Evolutionary conservation across 1,140 invertebrate genomes (phyloP).

Genomic region (Euglossa dilemma): DNA sequence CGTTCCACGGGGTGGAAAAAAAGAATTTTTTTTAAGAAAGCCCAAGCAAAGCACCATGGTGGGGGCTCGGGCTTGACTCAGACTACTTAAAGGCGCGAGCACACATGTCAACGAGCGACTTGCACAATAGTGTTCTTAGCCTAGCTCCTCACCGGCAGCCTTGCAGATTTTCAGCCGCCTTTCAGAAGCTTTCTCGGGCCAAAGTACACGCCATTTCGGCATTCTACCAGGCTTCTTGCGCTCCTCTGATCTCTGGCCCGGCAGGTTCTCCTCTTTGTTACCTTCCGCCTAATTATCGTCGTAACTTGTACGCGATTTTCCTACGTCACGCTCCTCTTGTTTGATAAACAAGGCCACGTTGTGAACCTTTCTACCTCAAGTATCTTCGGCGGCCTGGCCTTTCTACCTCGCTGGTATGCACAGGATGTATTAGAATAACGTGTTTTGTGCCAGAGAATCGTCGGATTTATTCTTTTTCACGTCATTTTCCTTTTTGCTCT

Average conservation of each 20-base stretch:
- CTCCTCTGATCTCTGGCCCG: slow-evolving; percentile 38
- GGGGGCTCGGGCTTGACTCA: slow-evolving; percentile 6
- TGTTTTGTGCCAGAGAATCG: neutral
- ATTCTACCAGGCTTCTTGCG: slow-evolving; percentile 31
- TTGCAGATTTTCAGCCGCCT: slow-evolving; percentile 46
- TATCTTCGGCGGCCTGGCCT: neutral
- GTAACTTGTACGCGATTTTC: slow-evolving; percentile 45
- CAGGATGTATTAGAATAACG: neutral
- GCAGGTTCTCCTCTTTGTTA: slow-evolving; percentile 27
- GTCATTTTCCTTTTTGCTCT: neutral
- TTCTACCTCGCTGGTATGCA: neutral
- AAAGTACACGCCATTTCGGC: slow-evolving; percentile 49
- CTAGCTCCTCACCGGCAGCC: slow-evolving; percentile 6
- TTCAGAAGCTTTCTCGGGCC: slow-evolving; percentile 36
- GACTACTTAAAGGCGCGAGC: slow-evolving; percentile 52
- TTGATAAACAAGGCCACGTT: slow-evolving; percentile 11
- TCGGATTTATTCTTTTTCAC: neutral
- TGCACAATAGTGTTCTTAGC: slow-evolving; percentile 44
- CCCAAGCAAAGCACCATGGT: neutral
- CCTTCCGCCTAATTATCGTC: slow-evolving; percentile 50
- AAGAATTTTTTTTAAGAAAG: slow-evolving; percentile 51
- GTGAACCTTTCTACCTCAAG: neutral
- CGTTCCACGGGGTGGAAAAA: slow-evolving; percentile 4
- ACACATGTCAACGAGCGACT: slow-evolving; percentile 43
- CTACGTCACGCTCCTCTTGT: slow-evolving; percentile 6